Conservation (phyloP, 2,888 invertebrate genomes). For the Aspidiotus destructor region DNA sequence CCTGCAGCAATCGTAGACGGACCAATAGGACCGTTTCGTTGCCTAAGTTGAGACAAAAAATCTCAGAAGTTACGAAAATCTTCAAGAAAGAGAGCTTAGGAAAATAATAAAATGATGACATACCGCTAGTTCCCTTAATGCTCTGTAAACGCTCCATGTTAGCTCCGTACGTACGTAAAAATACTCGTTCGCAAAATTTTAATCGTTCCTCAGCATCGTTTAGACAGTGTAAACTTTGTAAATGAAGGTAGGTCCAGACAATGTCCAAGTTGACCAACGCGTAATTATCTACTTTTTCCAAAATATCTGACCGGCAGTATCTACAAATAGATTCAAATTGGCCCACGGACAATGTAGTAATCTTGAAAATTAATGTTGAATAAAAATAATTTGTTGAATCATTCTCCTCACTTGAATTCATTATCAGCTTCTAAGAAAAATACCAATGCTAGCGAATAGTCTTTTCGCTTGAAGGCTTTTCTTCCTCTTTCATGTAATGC, state of each 20-base stretch:
- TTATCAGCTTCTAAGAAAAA: slow-evolving; percentile 68
- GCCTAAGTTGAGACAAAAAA: slow-evolving; percentile 42
- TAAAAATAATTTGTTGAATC: not conserved
- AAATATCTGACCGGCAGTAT: slow-evolving; percentile 54
- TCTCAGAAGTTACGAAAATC: not conserved
- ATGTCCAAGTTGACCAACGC: slow-evolving; percentile 74
- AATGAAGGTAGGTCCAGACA: slow-evolving; percentile 77
- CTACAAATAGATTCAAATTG: slow-evolving; percentile 42
- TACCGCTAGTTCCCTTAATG: slow-evolving; percentile 51
- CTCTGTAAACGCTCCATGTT: slow-evolving; percentile 53
- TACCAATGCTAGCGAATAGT: slow-evolving; percentile 61
- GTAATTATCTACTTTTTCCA: slow-evolving; percentile 69
- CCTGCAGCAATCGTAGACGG: slow-evolving; percentile 69
- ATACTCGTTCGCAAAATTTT: slow-evolving; percentile 55
- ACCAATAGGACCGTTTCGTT: slow-evolving; percentile 64
- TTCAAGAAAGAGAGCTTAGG: not conserved
- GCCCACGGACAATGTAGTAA: no score
- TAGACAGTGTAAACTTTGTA: slow-evolving; percentile 59
- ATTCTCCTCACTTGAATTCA: slow-evolving; percentile 49
- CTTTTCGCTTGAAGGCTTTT: slow-evolving; percentile 53
- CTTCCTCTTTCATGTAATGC: slow-evolving; percentile 71
- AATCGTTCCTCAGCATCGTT: slow-evolving; percentile 64
- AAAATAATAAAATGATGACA: slow-evolving; percentile 34
- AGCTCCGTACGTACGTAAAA: slow-evolving; percentile 55
- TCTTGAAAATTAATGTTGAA: not conserved